Percentiles rank a stretch among this genome's conserved stretches.
These are phyloP conservation scores for Plectrocnemia conspersa DNA, from an alignment of 1,140 invertebrate genomes.

Conservation along the genomic window DNA sequence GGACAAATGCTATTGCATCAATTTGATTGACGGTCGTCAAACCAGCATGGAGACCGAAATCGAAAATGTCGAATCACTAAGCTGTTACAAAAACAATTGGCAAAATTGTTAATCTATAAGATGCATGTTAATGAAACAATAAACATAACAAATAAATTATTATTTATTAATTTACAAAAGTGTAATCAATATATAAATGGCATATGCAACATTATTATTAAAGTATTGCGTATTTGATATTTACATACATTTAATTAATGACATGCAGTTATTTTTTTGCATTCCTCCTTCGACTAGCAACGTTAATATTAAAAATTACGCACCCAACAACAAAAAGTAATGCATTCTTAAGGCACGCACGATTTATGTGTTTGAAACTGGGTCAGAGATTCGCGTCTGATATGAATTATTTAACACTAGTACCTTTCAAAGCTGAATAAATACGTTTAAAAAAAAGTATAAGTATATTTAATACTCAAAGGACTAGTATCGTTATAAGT, in stretches of 20 bases:
- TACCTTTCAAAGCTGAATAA: too few relatives aligned
- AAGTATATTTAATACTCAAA: too few relatives aligned
- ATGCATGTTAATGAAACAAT: background rate
- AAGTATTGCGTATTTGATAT: too few relatives aligned
- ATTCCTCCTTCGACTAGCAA: background rate
- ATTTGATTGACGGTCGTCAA: slow-evolving; percentile 55
- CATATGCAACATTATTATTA: slow-evolving; percentile 14
- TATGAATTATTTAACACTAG: too few relatives aligned
- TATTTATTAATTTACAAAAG: slow-evolving; percentile 21
- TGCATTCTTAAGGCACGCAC: too few relatives aligned
- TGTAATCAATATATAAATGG: slow-evolving; percentile 18
- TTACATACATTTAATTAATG: too few relatives aligned
- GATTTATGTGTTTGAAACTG: too few relatives aligned
- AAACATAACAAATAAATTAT: slow-evolving; percentile 19
- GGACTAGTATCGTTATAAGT: too few relatives aligned
- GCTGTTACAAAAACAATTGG: slow-evolving; percentile 35
- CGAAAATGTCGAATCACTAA: slow-evolving; percentile 36
- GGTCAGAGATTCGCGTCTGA: too few relatives aligned
- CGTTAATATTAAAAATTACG: slow-evolving; percentile 1
- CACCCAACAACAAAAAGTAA: background rate
- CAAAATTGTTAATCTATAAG: slow-evolving; percentile 36
- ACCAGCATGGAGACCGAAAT: slow-evolving; percentile 39
- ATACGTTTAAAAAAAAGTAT: too few relatives aligned
- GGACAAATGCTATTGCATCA: slow-evolving; percentile 56
- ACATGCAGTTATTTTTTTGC: too few relatives aligned